These are phyloP conservation scores for Halichoeres trimaculatus DNA, from an alignment of 2,113 vertebrate genomes.

Conservation along the genomic window DNA sequence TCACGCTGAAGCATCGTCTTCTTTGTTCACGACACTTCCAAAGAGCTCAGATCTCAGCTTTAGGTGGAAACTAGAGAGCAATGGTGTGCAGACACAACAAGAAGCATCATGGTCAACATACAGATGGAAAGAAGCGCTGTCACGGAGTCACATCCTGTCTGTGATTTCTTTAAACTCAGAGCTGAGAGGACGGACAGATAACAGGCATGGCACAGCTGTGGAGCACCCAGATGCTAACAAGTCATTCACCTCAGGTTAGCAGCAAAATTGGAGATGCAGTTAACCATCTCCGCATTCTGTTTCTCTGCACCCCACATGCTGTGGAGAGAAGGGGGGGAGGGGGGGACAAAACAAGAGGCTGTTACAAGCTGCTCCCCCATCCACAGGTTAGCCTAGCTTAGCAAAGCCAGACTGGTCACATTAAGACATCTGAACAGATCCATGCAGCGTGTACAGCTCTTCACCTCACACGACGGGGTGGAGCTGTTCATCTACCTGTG, in stretches of 20 bases:
- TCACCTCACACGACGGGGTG: no score
- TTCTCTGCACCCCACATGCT: constrained; percentile 86
- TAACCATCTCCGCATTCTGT: constrained; percentile 83
- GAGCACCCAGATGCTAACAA: constrained; percentile 16
- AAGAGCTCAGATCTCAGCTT: constrained; percentile 57
- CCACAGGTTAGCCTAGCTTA: constrained; percentile 40
- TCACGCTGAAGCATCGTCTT: constrained; percentile 30
- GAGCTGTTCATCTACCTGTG: no score
- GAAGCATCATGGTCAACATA: constrained; percentile 46
- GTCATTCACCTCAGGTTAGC: constrained; percentile 85
- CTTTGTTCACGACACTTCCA: constrained; percentile 58
- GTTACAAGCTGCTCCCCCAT: constrained; percentile 60
- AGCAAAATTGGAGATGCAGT: constrained; percentile 84
- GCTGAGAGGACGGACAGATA: constrained; percentile 32
- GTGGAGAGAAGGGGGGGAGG: constrained; percentile 71
- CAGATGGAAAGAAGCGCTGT: constrained; percentile 33
- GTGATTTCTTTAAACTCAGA: constrained; percentile 12
- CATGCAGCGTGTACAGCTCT: no score
- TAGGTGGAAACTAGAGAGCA: no score
- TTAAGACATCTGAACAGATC: no score
- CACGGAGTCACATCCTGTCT: constrained; percentile 23
- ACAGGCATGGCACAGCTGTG: constrained; percentile 29
- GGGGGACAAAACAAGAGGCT: constrained; percentile 63
- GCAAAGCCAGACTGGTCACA: constrained; percentile 23
- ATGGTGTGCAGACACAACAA: constrained; percentile 33